Conservation (phyloP, 2,797 vertebrate species). For the Meriones psammophilus region DNA sequence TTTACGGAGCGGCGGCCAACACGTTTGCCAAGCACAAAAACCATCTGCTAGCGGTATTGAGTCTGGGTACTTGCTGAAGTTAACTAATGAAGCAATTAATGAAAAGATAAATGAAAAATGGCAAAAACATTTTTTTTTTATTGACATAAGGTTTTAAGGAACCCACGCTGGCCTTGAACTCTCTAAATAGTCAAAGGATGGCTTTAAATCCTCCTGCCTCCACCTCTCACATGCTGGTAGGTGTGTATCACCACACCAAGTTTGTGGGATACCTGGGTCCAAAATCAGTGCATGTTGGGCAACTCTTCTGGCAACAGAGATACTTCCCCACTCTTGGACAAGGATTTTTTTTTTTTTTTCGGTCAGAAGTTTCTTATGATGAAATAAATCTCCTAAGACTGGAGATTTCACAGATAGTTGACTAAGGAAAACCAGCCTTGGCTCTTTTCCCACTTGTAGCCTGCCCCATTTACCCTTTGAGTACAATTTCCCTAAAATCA, state of each 20-base stretch:
- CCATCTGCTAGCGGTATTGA: neutral
- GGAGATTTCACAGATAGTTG: neutral
- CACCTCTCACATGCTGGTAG: neutral
- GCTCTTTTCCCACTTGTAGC: neutral
- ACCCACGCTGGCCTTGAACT: neutral
- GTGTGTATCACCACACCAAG: too few species aligned
- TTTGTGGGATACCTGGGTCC: neutral
- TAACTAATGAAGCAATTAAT: slow-evolving; percentile 36
- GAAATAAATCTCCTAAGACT: neutral
- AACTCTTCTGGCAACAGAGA: neutral
- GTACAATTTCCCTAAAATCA: slow-evolving; percentile 3
- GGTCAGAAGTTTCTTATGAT: slow-evolving; percentile 35
- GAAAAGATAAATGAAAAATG: slow-evolving; percentile 33
- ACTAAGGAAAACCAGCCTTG: neutral
- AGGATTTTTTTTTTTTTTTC: neutral
- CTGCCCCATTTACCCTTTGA: slow-evolving; percentile 1
- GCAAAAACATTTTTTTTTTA: neutral
- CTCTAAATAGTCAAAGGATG: neutral
- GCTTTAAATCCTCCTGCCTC: neutral
- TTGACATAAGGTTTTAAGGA: neutral
- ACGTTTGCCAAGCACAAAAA: neutral
- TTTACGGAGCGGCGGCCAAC: too few species aligned
- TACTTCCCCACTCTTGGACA: too few species aligned
- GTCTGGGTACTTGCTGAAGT: neutral
- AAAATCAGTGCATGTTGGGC: neutral